These are phyloP conservation scores for Cyprinus carpio DNA, from an alignment of 2,113 vertebrate genomes.

Conservation along the genomic window DNA sequence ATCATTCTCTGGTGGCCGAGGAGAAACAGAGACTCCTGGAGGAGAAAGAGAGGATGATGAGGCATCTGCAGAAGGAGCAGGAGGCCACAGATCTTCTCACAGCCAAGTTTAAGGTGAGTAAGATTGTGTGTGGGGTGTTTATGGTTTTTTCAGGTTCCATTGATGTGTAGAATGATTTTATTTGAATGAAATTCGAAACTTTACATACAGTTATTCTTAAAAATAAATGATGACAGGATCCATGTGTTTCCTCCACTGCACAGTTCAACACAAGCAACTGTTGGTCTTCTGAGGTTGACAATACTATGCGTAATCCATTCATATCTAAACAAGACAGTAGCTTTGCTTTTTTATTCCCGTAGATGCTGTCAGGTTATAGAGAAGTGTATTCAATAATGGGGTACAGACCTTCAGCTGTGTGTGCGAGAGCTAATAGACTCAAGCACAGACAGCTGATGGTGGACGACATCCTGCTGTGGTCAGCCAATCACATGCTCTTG, in stretches of 20 bases:
- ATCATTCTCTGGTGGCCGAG: constrained; percentile 88
- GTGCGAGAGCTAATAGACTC: background rate
- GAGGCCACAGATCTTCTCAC: constrained; percentile 92
- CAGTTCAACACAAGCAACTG: background rate
- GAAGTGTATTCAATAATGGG: background rate
- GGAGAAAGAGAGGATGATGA: constrained; percentile 97
- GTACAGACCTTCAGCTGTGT: background rate
- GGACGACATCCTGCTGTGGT: constrained; percentile 41
- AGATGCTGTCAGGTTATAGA: background rate
- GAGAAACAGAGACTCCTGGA: constrained; percentile 93
- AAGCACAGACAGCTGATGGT: constrained; percentile 47
- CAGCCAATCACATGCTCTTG: constrained; percentile 55
- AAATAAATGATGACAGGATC: background rate
- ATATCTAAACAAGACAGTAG: background rate
- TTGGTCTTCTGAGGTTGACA: background rate
- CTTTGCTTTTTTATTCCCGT: background rate
- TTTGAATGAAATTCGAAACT: background rate
- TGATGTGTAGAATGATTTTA: background rate
- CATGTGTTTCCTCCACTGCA: constrained; percentile 3
- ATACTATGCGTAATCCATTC: background rate
- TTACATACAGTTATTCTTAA: background rate
- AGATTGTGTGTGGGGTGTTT: background rate
- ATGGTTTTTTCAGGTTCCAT: background rate
- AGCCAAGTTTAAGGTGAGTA: constrained; percentile 90
- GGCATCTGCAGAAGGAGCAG: constrained; percentile 89